phyloP scores from a whole-genome alignment of 1,140 invertebrate species.

The Coptotermes formosanus region DNA sequence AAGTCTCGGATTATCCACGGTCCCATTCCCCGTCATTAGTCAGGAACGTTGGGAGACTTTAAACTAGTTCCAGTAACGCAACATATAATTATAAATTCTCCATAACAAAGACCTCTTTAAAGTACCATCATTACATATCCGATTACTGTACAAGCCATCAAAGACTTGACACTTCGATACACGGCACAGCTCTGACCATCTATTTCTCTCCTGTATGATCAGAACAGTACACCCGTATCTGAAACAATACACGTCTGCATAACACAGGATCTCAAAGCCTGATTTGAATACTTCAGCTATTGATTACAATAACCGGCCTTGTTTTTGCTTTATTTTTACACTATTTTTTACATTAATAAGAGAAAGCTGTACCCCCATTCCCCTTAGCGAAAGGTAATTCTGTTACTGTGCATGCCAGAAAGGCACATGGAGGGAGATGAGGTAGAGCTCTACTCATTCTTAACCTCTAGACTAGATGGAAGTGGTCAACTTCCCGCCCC shows the following conservation, averaged over 20 bases:
- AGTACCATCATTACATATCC: not conserved
- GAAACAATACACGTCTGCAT: not conserved
- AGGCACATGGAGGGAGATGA: no score
- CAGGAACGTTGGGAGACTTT: not conserved
- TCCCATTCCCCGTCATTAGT: not conserved
- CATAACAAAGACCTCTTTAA: not conserved
- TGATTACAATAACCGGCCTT: not conserved
- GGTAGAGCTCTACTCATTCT: no score
- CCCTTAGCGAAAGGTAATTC: no score
- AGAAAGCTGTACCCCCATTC: not conserved
- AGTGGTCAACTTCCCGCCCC: no score
- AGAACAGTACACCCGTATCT: not conserved
- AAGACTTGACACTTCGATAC: not conserved
- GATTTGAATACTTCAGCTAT: not conserved
- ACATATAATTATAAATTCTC: not conserved
- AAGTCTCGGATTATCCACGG: not conserved
- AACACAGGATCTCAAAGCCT: not conserved
- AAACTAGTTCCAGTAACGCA: not conserved
- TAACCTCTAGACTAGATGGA: no score
- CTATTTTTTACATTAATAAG: not conserved
- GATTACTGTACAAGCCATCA: not conserved
- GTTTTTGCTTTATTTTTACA: not conserved
- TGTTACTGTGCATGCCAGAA: no score
- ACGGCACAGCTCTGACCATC: no score
- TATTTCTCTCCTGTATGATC: not conserved